phyloP scores from a whole-genome alignment of 2,113 vertebrate species.

The Monarcha castaneiventris region DNA sequence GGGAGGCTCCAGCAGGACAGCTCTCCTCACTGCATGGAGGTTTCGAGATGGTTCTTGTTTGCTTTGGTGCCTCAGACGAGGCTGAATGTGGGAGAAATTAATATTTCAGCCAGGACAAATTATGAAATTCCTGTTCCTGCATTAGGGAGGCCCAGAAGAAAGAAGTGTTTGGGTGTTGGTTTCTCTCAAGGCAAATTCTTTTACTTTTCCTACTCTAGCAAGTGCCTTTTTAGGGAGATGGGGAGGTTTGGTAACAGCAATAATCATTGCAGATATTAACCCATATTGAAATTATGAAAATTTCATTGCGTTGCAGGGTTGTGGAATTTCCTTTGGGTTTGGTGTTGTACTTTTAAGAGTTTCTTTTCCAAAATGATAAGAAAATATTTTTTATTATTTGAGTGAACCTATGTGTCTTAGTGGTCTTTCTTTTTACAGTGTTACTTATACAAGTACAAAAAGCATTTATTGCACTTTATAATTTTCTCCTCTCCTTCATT shows the following conservation, averaged over 20 bases:
- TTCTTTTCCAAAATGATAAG: neutral
- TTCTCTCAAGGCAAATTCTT: neutral
- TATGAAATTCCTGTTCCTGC: neutral
- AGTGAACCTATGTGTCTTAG: neutral
- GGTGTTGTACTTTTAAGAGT: neutral
- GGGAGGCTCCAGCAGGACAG: fast-evolving
- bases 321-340: neutral
- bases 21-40: fast-evolving
- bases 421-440: neutral
- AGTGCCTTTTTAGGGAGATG: neutral
- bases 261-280: neutral
- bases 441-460: neutral
- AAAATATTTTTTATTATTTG: neutral
- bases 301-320: neutral
- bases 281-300: neutral
- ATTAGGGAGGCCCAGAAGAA: neutral
- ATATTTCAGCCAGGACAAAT: neutral
- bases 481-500: neutral
- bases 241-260: neutral
- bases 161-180: fast-evolving
- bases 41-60: neutral
- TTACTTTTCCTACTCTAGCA: neutral
- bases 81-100: neutral
- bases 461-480: neutral
- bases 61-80: fast-evolving